Conservation (phyloP, 2,888 invertebrate species). For the Acronicta alni region DNA sequence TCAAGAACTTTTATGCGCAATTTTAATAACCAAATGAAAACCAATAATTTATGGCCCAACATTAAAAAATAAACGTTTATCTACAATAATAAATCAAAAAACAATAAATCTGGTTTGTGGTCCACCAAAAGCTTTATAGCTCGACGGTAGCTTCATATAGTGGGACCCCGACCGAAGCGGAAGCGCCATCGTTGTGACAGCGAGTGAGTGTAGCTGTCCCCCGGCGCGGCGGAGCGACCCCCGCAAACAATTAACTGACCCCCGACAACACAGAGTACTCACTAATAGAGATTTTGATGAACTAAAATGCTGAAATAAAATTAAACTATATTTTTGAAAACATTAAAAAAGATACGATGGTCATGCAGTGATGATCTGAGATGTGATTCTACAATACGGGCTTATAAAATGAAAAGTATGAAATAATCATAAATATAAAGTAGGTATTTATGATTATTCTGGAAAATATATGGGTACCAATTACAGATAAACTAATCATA, state of each 20-base stretch:
- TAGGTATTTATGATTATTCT: no score
- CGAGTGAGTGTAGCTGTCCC: slow-evolving; percentile 60
- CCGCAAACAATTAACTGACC: slow-evolving; percentile 69
- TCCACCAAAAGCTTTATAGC: slow-evolving; percentile 48
- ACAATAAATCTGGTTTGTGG: slow-evolving; percentile 10
- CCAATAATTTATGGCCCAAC: no score
- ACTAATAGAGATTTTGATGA: slow-evolving; percentile 50
- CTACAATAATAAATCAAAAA: no score
- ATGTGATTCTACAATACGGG: no score
- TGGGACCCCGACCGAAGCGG: slow-evolving; percentile 12
- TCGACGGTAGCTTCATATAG: slow-evolving; percentile 50
- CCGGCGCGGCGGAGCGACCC: slow-evolving; percentile 58
- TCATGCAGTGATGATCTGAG: no score
- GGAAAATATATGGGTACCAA: no score
- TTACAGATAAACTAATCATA: not conserved
- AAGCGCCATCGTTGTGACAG: slow-evolving; percentile 49
- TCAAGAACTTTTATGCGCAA: not conserved
- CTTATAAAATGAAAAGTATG: no score
- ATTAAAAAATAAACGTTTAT: no score
- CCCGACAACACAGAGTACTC: slow-evolving; percentile 60
- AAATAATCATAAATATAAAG: no score
- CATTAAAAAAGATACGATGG: no score
- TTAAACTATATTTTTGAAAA: no score
- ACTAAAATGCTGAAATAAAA: slow-evolving; percentile 30
- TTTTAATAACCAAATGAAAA: not conserved